phyloP scores from a whole-genome alignment of 2,888 invertebrate genomes.

The Diabrotica balteata region DNA sequence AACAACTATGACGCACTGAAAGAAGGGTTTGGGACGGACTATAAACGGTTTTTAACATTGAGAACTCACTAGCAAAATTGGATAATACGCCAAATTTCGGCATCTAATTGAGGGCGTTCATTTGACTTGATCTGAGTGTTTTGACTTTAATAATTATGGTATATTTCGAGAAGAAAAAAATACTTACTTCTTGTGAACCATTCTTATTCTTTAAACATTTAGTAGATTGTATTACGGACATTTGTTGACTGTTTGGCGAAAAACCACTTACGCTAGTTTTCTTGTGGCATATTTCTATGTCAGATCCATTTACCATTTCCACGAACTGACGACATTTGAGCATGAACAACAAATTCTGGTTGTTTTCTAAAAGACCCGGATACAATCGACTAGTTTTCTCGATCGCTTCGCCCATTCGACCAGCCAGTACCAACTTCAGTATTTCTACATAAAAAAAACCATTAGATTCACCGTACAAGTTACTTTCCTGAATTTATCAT shows the following conservation, averaged over 20 bases:
- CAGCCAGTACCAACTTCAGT: conserved; percentile 88
- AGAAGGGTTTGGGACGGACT: no score
- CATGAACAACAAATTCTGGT: conserved; percentile 91
- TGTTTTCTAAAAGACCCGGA: conserved; percentile 91
- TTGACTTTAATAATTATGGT: no score
- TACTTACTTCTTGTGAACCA: conserved; percentile 40
- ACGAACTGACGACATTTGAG: conserved; percentile 98
- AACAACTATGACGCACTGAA: no score
- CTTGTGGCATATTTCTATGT: conserved; percentile 69
- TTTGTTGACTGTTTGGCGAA: conserved; percentile 65
- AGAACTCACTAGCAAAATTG: no score
- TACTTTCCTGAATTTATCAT: no score
- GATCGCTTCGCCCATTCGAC: conserved; percentile 95
- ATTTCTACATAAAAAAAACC: conserved; percentile 72
- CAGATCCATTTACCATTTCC: conserved; percentile 94
- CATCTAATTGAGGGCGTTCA: no score
- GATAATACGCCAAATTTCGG: no score
- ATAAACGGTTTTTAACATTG: no score
- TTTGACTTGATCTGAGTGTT: no score
- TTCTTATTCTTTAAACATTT: conserved; percentile 60
- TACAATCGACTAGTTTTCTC: conserved; percentile 87
- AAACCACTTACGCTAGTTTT: conserved; percentile 45
- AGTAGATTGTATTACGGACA: conserved; percentile 86
- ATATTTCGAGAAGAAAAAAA: background rate
- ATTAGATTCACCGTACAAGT: no score